Base-by-base conservation (phyloP, 2,113 vertebrate genomes). In the Psophia crepitans region DNA sequence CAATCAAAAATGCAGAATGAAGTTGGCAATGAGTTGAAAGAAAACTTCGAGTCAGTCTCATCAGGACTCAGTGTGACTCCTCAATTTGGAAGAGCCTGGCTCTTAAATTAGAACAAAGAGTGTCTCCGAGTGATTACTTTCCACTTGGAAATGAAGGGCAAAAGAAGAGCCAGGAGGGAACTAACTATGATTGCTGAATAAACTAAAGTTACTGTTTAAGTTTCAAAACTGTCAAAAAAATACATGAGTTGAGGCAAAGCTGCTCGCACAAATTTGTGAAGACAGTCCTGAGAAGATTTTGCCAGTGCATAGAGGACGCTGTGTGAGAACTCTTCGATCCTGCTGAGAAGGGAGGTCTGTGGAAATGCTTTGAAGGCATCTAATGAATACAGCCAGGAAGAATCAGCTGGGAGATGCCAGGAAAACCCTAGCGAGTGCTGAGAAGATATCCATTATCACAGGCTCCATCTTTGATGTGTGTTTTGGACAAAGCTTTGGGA, bases 311-410 rank as follows among this genome's bases (percentile, higher is more conserved):
- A 32, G 48, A 48, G 33, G 41, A 88, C 32, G 26, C 23, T 87
- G 17, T 58, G 33, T 69, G 69, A 87, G 57, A 95, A 68, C 24
- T 82, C 82, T 83, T 73, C 92, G 32, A 83, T 86, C 58, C 74
- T 91, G 57, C 32, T 69, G 84, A 85, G 70, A 85, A 75, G 8
- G 33, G 17, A 89, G 24, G 26, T 75, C 54, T 89, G 27, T 76
- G 70, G 85, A 86, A 87, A 65, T 54, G 28, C 51, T 97, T 91
- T 82, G 90, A 96, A 94, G 83, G 64, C 41, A 85, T 66, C 46
- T 88, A 83, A 96, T 83, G 63, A 93, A 76, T 57, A 76, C 12
- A 65, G 71, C 28, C 79, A 93, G 63, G 61, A 95, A 69, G 37
- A 85, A 87, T 46, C 14, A 80, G 51, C 24, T 66, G 44, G 58